Conservation (phyloP, 1,140 invertebrate species). For the Hycleus phaleratus region DNA sequence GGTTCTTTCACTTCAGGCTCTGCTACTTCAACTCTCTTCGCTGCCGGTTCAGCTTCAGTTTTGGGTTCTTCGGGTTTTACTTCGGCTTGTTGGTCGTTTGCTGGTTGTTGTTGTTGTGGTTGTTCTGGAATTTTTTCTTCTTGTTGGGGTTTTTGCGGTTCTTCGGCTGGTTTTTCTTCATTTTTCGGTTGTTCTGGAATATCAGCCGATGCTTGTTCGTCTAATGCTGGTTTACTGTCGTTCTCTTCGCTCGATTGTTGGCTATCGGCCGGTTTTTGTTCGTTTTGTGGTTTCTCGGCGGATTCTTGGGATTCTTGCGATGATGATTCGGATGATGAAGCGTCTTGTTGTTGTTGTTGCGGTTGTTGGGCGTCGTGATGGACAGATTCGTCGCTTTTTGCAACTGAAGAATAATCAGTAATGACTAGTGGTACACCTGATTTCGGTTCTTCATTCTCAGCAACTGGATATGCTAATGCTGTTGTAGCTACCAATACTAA, state of each 20-base stretch:
- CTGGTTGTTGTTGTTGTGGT: slow-evolving; percentile 11
- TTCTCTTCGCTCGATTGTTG: slow-evolving; percentile 10
- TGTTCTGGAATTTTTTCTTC: slow-evolving; percentile 9
- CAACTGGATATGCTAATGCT: slow-evolving; percentile 36
- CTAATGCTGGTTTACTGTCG: slow-evolving; percentile 11
- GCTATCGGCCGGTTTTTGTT: slow-evolving; percentile 12
- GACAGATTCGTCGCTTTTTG: slow-evolving; percentile 27
- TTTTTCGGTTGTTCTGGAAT: neutral
- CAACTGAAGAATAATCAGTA: slow-evolving; percentile 40
- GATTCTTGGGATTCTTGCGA: slow-evolving; percentile 19
- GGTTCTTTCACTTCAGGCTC: slow-evolving; percentile 15
- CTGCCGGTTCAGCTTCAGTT: slow-evolving; percentile 3
- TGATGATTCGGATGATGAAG: slow-evolving; percentile 41
- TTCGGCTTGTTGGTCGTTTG: slow-evolving; percentile 13
- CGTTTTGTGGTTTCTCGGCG: slow-evolving; percentile 12
- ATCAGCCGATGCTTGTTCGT: slow-evolving; percentile 9
- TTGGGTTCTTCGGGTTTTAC: slow-evolving; percentile 10
- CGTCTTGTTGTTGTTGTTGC: slow-evolving; percentile 1
- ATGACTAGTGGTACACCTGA: slow-evolving; percentile 37
- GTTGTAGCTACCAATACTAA: slow-evolving; percentile 32
- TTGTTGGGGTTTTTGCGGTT: slow-evolving; percentile 13
- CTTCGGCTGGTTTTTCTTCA: slow-evolving; percentile 7
- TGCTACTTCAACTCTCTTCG: slow-evolving; percentile 8
- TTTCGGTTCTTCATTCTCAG: slow-evolving; percentile 31
- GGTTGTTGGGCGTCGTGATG: neutral